These are phyloP conservation scores for Botrylloides violaceus DNA, from an alignment of 23 tunicate species.

Conservation along the genomic window DNA sequence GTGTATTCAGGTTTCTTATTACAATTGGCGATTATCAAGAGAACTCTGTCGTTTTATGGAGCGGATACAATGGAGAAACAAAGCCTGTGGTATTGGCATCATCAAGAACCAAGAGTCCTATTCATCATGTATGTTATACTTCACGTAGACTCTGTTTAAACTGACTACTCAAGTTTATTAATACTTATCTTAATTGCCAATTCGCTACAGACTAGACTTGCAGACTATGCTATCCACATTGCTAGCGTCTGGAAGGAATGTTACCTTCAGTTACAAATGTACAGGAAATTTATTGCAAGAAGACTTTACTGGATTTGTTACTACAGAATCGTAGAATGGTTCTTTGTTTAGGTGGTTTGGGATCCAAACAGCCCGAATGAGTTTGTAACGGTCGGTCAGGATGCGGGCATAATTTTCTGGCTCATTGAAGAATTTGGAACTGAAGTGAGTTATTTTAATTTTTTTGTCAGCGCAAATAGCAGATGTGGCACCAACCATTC, in stretches of 20 bases:
- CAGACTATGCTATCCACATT: too few species aligned
- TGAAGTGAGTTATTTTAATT: not conserved
- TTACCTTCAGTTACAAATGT: too few species aligned
- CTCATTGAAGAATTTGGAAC: constrained; percentile 39
- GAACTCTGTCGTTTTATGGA: constrained; percentile 52
- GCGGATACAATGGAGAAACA: constrained; percentile 48
- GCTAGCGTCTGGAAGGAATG: too few species aligned
- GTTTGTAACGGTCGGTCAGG: constrained; percentile 67
- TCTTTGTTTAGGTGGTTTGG: constrained; percentile 54
- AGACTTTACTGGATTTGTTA: too few species aligned
- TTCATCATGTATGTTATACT: constrained; percentile 39
- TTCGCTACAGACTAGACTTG: too few species aligned
- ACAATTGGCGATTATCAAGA: constrained; percentile 84
- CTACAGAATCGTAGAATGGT: not conserved
- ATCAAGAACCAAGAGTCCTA: constrained; percentile 29
- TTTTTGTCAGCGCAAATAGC: not conserved
- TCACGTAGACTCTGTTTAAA: too few species aligned
- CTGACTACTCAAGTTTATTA: too few species aligned
- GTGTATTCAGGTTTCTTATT: constrained; percentile 66
- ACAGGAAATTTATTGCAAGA: too few species aligned
- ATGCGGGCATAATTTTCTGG: constrained; percentile 57
- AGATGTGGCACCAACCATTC: too few species aligned
- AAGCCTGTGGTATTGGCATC: constrained; percentile 54
- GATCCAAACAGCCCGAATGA: constrained; percentile 62
- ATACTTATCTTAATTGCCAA: too few species aligned